A percentile compares a stretch with the other conserved stretches of the same genome.
Evolutionary conservation across 1,140 invertebrate genomes (phyloP).

Genomic region (Babylonia areolata): DNA sequence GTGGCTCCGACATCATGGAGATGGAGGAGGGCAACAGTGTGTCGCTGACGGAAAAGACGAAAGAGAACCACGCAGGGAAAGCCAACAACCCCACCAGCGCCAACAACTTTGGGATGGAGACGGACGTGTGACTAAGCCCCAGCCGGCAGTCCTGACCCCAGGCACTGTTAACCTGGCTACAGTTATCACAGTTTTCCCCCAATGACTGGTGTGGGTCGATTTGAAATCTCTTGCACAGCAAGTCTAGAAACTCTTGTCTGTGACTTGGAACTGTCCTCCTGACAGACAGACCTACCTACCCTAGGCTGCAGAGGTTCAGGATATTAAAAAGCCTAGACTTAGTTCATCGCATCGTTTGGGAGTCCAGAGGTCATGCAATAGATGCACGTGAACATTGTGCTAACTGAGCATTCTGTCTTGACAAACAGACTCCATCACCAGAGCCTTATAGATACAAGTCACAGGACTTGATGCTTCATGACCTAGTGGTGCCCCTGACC

Average conservation of each 20-base stretch:
- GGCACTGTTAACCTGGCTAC: too few relatives aligned
- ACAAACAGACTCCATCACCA: neutral
- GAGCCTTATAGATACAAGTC: neutral
- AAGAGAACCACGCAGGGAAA: slow-evolving; percentile 84
- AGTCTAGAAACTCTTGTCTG: neutral
- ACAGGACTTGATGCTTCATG: too few relatives aligned
- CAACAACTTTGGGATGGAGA: slow-evolving; percentile 94
- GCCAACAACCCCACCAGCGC: slow-evolving; percentile 91
- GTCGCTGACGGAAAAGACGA: slow-evolving; percentile 74
- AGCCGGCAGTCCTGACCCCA: too few relatives aligned
- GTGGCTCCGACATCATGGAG: slow-evolving; percentile 96
- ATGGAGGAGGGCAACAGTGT: slow-evolving; percentile 88
- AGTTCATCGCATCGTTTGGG: too few relatives aligned
- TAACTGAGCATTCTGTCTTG: neutral
- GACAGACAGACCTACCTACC: neutral
- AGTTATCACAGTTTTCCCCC: too few relatives aligned
- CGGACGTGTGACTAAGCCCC: slow-evolving; percentile 93
- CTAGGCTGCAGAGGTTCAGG: too few relatives aligned
- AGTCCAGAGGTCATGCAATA: neutral
- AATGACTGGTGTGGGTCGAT: neutral
- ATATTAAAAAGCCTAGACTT: too few relatives aligned
- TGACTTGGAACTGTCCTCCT: neutral
- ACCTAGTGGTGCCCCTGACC: too few relatives aligned
- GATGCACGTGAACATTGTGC: neutral
- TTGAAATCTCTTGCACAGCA: neutral